Percentiles rank a stretch among this genome's conserved stretches.
These are phyloP conservation scores for Carcharodon carcharias DNA, from an alignment of 2,797 vertebrate genomes.

Conservation along the genomic window DNA sequence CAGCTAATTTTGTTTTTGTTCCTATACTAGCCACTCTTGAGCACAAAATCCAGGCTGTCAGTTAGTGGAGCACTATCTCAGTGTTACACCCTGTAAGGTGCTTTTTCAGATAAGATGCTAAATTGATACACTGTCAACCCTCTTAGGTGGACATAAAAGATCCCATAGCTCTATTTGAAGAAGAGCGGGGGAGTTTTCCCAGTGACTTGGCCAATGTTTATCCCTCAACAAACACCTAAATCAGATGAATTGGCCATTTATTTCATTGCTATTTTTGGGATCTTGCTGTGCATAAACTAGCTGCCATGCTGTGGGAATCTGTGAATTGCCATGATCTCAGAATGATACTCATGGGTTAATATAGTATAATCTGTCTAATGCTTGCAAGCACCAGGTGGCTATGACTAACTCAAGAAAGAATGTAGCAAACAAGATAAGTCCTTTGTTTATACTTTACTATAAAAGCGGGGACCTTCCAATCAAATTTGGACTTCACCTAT, in stretches of 20 bases:
- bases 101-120: not conserved
- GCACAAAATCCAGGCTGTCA: not conserved
- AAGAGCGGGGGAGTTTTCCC: not conserved
- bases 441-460: too few species aligned
- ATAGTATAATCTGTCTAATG: too few species aligned
- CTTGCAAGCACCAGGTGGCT: too few species aligned
- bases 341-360: too few species aligned
- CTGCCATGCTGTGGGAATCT: not conserved
- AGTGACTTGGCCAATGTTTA: not conserved
- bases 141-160: not conserved
- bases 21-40: not conserved
- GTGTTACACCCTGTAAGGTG: not conserved
- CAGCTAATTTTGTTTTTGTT: too few species aligned
- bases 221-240: not conserved
- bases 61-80: not conserved
- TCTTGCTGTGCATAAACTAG: not conserved
- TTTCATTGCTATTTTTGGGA: not conserved
- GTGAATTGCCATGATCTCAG: too few species aligned
- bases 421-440: too few species aligned
- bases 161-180: not conserved
- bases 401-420: too few species aligned
- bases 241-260: not conserved
- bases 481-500: too few species aligned
- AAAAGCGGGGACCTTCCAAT: too few species aligned
- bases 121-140: not conserved